These are phyloP conservation scores for Dendroctonus valens DNA, from an alignment of 1,140 invertebrate species.

Conservation along the genomic window DNA sequence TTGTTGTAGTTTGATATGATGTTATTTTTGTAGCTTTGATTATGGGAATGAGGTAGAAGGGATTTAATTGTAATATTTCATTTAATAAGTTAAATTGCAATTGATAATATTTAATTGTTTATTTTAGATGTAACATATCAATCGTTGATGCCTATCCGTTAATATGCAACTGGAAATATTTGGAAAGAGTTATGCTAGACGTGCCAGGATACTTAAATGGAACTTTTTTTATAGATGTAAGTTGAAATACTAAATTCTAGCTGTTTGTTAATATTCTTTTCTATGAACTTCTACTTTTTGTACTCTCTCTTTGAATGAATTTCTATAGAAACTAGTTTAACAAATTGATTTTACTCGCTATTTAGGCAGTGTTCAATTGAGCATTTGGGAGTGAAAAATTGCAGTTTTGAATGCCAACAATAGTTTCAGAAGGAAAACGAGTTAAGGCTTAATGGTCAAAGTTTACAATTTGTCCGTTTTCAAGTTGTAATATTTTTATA, in stretches of 20 bases:
- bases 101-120: constrained; percentile 12
- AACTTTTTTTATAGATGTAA: constrained; percentile 28
- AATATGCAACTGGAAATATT: constrained; percentile 14
- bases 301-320: too few relatives aligned
- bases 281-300: too few relatives aligned
- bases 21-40: constrained; percentile 8
- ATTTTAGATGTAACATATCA: constrained; percentile 30
- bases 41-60: neutral
- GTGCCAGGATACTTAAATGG: constrained; percentile 20
- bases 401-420: too few relatives aligned
- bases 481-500: too few relatives aligned
- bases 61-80: constrained; percentile 8
- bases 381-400: too few relatives aligned
- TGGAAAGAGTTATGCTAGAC: constrained; percentile 24
- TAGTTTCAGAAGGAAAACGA: too few relatives aligned
- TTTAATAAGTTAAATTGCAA: constrained; percentile 4
- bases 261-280: too few relatives aligned
- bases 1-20: neutral
- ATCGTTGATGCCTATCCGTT: constrained; percentile 23
- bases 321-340: too few relatives aligned
- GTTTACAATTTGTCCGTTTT: too few relatives aligned
- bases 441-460: too few relatives aligned
- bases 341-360: too few relatives aligned
- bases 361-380: too few relatives aligned
- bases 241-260: neutral